Conservation (phyloP, 2,113 vertebrate genomes). For the Macquaria ambigua region DNA sequence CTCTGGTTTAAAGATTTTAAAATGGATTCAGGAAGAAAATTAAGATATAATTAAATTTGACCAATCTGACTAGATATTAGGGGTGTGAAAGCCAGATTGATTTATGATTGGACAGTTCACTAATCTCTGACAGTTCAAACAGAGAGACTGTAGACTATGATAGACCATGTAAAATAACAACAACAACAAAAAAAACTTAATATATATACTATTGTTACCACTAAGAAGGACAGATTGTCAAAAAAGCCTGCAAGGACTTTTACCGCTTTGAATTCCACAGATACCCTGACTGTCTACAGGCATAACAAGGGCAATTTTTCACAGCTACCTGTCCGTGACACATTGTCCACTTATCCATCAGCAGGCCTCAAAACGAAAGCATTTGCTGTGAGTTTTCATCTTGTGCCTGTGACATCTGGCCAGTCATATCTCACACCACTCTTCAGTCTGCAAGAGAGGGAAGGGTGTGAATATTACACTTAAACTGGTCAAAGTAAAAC, state of each 20-base stretch:
- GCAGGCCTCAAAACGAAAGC: constrained; percentile 67
- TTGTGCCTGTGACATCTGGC: constrained; percentile 41
- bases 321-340: constrained; percentile 75
- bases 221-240: constrained; percentile 48
- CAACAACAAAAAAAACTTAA: not conserved
- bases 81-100: not conserved
- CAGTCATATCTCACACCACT: constrained; percentile 30
- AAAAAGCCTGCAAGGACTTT: constrained; percentile 55
- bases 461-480: constrained; percentile 41
- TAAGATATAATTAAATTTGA: not conserved
- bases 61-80: not conserved
- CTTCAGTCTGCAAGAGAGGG: not conserved
- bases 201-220: constrained; percentile 27
- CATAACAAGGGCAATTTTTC: constrained; percentile 73
- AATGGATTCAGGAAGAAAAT: constrained; percentile 12
- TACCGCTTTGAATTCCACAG: constrained; percentile 70
- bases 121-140: constrained; percentile 18
- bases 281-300: constrained; percentile 68
- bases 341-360: constrained; percentile 75
- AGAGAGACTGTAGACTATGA: not conserved
- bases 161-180: not conserved
- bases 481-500: constrained; percentile 11
- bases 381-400: constrained; percentile 68
- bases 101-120: not conserved
- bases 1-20: not conserved